Conservation (phyloP, 2,113 vertebrate species). For the Stigmatopora nigra region DNA sequence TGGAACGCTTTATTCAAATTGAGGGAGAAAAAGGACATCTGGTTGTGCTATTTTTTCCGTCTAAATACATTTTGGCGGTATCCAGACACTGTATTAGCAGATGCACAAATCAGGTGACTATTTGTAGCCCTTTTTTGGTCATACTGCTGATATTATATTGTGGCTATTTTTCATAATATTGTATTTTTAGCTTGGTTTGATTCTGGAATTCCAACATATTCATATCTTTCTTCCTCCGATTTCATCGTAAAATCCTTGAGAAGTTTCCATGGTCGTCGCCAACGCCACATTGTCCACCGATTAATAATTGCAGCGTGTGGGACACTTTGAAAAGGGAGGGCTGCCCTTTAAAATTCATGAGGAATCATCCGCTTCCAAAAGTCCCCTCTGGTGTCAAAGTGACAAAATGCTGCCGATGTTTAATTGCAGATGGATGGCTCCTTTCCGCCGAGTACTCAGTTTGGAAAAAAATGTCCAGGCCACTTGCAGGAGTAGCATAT, state of each 20-base stretch:
- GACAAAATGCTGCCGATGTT: constrained; percentile 47
- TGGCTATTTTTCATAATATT: constrained; percentile 13
- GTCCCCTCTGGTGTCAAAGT: constrained; percentile 53
- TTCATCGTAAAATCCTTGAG: constrained; percentile 37
- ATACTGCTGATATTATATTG: not conserved
- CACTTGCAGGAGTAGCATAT: constrained; percentile 7
- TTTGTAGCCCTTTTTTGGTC: too few species aligned
- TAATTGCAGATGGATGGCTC: constrained; percentile 48
- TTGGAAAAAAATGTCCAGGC: constrained; percentile 19
- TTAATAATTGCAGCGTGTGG: constrained; percentile 62
- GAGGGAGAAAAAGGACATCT: too few species aligned
- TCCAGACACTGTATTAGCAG: too few species aligned
- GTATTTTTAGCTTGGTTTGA: constrained; percentile 22
- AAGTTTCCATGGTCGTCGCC: constrained; percentile 36
- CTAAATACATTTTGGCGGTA: too few species aligned
- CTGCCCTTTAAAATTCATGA: constrained; percentile 63
- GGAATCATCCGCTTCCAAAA: constrained; percentile 53
- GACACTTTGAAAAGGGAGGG: constrained; percentile 48
- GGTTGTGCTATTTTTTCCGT: too few species aligned
- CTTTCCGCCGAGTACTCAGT: constrained; percentile 34
- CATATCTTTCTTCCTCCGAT: constrained; percentile 10
- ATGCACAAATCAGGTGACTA: too few species aligned
- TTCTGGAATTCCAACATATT: not conserved
- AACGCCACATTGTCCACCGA: not conserved
- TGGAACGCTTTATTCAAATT: too few species aligned